A percentile compares a stretch with the other conserved stretches of the same genome.
Evolutionary conservation across 1,140 invertebrate genomes (phyloP).

Genomic region (Calosoma granatense): DNA sequence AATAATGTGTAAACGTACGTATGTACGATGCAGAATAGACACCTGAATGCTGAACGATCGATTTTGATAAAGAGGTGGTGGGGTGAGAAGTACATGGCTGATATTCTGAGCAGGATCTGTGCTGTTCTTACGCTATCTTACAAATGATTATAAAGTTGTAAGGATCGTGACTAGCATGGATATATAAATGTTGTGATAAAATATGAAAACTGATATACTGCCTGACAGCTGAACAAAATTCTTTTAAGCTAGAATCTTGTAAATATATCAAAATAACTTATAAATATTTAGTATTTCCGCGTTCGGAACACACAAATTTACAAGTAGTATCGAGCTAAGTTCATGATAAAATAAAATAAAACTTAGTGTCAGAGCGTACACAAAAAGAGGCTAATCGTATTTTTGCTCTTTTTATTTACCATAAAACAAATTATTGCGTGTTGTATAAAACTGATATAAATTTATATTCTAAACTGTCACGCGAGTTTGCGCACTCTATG

Average conservation of each 20-base stretch:
- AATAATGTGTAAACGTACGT: no score
- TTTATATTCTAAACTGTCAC: slow-evolving; percentile 3
- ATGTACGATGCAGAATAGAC: no score
- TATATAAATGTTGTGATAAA: no score
- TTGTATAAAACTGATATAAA: background rate
- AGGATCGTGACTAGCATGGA: background rate
- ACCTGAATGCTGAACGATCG: no score
- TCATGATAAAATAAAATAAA: slow-evolving; percentile 4
- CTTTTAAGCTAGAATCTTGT: background rate
- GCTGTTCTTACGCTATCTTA: background rate
- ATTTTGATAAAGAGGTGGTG: no score
- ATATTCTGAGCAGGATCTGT: background rate
- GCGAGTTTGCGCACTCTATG: no score
- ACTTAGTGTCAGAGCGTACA: background rate
- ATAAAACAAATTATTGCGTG: slow-evolving; percentile 8
- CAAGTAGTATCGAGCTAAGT: background rate
- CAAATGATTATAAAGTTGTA: background rate
- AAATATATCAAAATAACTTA: background rate
- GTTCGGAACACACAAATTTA: background rate
- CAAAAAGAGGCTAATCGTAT: slow-evolving; percentile 1
- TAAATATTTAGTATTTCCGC: background rate
- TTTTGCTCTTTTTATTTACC: slow-evolving; percentile 3
- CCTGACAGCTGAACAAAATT: no score
- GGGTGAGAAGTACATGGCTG: no score
- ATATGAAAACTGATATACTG: no score